phyloP scores from a whole-genome alignment of 2,113 vertebrate genomes.

The Stigmatopora nigra region DNA sequence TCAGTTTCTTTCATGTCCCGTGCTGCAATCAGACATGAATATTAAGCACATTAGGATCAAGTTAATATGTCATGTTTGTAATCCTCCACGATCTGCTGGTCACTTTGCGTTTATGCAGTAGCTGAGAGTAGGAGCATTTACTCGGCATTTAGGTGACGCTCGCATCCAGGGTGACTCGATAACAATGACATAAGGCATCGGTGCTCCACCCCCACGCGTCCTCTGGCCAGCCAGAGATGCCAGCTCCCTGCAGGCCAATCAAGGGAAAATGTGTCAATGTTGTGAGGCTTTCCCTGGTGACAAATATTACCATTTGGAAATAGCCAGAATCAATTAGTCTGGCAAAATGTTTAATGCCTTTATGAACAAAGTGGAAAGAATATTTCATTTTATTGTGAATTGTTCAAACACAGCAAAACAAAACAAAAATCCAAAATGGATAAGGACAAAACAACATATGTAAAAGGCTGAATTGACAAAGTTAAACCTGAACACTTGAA shows the following conservation, averaged over 20 bases:
- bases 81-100: slow-evolving; percentile 51
- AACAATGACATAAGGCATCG: slow-evolving; percentile 37
- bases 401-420: too few species aligned
- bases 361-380: neutral
- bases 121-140: slow-evolving; percentile 25
- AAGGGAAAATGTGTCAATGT: slow-evolving; percentile 47
- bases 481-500: too few species aligned
- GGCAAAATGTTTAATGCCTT: neutral
- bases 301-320: slow-evolving; percentile 25
- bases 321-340: slow-evolving; percentile 25
- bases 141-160: slow-evolving; percentile 44
- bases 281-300: slow-evolving; percentile 26
- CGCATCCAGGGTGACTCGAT: slow-evolving; percentile 35
- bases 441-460: neutral
- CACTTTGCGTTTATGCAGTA: slow-evolving; percentile 47
- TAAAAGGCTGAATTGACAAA: too few species aligned
- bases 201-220: slow-evolving; percentile 24
- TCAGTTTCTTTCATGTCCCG: slow-evolving; percentile 49
- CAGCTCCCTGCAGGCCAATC: slow-evolving; percentile 52
- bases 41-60: slow-evolving; percentile 60
- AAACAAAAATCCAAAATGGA: neutral
- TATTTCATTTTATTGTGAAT: neutral
- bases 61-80: slow-evolving; percentile 34
- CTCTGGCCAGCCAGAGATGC: slow-evolving; percentile 34
- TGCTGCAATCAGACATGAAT: slow-evolving; percentile 47